phyloP scores from a whole-genome alignment of 2,113 vertebrate genomes.

The Xenopus tropicalis region UCB_Xtro_10.0 CM004447.2:34029501-34030000 shows the following conservation, averaged over 20 bases:
- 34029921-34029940: conserved; percentile 63
- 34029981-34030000: conserved; percentile 56
- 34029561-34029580: too few relatives aligned
- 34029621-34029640: too few relatives aligned
- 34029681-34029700: too few relatives aligned
- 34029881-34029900: conserved; percentile 68
- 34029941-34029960: conserved; percentile 52
- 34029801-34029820: conserved; percentile 60
- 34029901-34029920: conserved; percentile 64
- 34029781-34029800: conserved; percentile 56
- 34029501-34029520: too few relatives aligned
- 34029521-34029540: too few relatives aligned
- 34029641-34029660: too few relatives aligned
- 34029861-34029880: conserved; percentile 67
- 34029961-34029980: conserved; percentile 55
- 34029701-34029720: too few relatives aligned
- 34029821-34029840: conserved; percentile 59
- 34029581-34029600: too few relatives aligned
- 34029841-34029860: conserved; percentile 62
- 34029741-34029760: conserved; percentile 48
- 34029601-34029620: too few relatives aligned
- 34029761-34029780: conserved; percentile 54
- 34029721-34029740: conserved; percentile 44
- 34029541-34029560: too few relatives aligned
- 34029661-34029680: too few relatives aligned